Base-by-base conservation (phyloP, 2,797 vertebrate genomes). In the Coilia nasus region DNA sequence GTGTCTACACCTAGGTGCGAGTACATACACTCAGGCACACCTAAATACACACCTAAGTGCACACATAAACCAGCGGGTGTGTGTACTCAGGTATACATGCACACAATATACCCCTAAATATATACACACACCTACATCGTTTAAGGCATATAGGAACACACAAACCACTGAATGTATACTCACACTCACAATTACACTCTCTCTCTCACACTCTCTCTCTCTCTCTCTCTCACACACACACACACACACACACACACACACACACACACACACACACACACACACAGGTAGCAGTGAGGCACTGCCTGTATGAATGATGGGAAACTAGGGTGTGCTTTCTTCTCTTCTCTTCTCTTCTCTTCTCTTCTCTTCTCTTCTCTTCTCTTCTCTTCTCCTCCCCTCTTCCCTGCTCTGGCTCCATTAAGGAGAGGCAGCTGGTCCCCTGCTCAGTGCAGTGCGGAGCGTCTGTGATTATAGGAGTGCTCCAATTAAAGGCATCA, bases 341-440 rank as follows among this genome's bases (percentile, higher is more conserved):
- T 54, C 50, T 54, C 50, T 9, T 54, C 50, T 41, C 50, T 54
- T 54, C 50, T 54, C 50, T 54, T 54, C 7, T 14, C 50, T 54
- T 54, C 7, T 14, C 50, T 54, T 78, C 71, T 44, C 71, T 6
- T 78, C 31, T 59, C 17, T n/a, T 59, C 17, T 5, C 31, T 25
- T 14, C 64, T 1, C 31, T 25, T 67, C 64, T 11, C 14, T 10
- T 71, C 25, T 2, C 35, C 62, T 71, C 28, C 17, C 19, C 31
- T 10, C 67, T 7, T 19, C 17, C 19, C 60, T 64, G 35, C 41
- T 84, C 47, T 25, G 46, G n/a, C 25, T 81, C 78, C 64, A 82
- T 78, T 84, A 84, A 87, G 83, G 82, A 64, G 50, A 62, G 71
- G 83, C 86, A 87, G 83, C 86, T 84, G 83, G 47, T 46, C 28